Base-by-base conservation (phyloP, 2,113 vertebrate species). In the Ammodramus savannarum region DNA sequence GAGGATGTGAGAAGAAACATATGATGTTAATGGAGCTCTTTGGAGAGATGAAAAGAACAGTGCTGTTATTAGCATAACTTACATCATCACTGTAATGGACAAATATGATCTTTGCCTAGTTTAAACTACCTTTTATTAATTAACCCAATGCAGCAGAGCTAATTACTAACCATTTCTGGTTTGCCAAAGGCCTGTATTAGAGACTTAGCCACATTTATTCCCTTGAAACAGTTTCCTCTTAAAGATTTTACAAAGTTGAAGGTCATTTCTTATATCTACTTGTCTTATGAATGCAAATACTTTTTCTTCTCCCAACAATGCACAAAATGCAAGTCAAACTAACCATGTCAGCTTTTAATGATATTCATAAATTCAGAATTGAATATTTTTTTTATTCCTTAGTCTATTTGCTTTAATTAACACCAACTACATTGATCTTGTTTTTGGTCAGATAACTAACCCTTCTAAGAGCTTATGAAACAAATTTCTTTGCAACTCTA, bases 331-430 rank as follows among this genome's bases (percentile, higher is more conserved):
- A 90, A 95, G 69, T 59, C 44, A 22, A 94, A 89, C 82, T 87
- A 95, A 68, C 59, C 39, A 52, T 23, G 27, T 80, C 95, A 94
- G 90, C 83, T 91, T 93, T 94, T 96, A 97, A 97, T 89, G 52
- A 94, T 94, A 89, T 96, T 96, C 88, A 97, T 85, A 96, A 95
- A 95, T 95, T 96, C 96, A 95, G 79, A 96, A 96, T 96, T 90
- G 96, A 90, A 68, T 77, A 49, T 66, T 90, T 90, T 95, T 95
- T 95, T 92, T 26, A 31, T 94, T 98, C 86, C 74, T 97, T 95
- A 94, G 75, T 94, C 92, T 97, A 85, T 96, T 96, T 95, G 23
- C 94, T 97, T 97, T 98, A 97, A 98, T 98, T 98, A 98, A 89
- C 90, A 96, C 76, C 69, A 90, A 95, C 55, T 1, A 1, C 86